Base-by-base conservation (phyloP, 2,797 vertebrate genomes). In the Yasuhikotakia modesta region DNA sequence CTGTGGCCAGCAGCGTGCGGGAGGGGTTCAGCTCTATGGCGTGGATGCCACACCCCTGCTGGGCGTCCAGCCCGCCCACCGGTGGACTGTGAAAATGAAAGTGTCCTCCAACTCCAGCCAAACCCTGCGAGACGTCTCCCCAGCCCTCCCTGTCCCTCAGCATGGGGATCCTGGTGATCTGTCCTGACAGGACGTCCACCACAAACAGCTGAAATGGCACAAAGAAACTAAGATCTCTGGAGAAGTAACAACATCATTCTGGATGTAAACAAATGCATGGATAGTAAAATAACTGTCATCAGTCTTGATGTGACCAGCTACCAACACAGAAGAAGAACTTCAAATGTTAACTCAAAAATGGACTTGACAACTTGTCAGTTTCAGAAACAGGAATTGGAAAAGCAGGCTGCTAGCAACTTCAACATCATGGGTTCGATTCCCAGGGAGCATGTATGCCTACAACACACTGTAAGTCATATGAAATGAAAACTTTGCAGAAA, bases 121-220 rank as follows among this genome's bases (percentile, higher is more conserved):
- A 79, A 16, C 70, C 79, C 66, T 86, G 88, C 21, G 85, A 90
- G 73, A 86, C 87, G 76, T 84, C 87, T 19, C 84, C 80, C 8
- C 0, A 88, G 90, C 87, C 85, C 68, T 96, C 96, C 43, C 95
- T 91, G 87, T 99, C 98, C 86, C 95, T 98, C 87, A 99, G 89
- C 91, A 99, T 98, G 76, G 98, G 98, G 86, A 99, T 99, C 88
- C 96, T 95, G 3, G 96, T 99, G 79, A 98, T 98, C 86, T 97
- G 94, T 72, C 95, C 95, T 5, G 95, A 97, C 87, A 96, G 93
- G 72, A 99, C 95, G 85, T 99, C 97, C 3, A 95, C 95, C 78
- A 99, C 96, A 87, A 99, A 99, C 45, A 99, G 92, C 98, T 99
- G 85, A 50, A 22, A 66, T 69, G 71, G 6, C 11, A 30, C 39